Base-by-base conservation (phyloP, 2,888 invertebrate genomes). In the Drosophila prostipennis region DNA sequence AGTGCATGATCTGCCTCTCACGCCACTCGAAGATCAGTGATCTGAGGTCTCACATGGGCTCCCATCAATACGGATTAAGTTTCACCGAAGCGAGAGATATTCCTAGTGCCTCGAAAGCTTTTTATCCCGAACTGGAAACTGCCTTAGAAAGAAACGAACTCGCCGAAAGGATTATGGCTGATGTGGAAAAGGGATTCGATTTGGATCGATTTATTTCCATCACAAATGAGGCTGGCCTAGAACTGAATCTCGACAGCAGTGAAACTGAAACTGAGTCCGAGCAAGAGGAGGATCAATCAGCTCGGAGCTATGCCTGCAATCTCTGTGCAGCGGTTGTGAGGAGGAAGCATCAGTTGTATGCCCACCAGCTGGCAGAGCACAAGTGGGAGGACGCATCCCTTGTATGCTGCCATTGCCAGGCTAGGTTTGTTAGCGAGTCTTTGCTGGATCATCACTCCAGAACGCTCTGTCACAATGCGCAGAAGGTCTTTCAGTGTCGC, bases 401-500 rank as follows among this genome's bases (percentile, higher is more conserved):
- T 32, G 91, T 93, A 29, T 94, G 94, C 72, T 90, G 91, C 34
- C 89, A 92, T 16, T 94, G 94, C 77, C 90, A 92, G 19, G 93
- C 93, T 87, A 88, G 93, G 34, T 94, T 94, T 77, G 92, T 93
- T 0, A 92, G 92, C 7, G 88, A 92, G 3, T 92, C 92, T 60
- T 90, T 93, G 14, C 92, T 94, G 3, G 91, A 92, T 0, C 92
- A 93, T 4, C 94, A 94, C 92, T 40, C 93, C 91, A 87, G 92
- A 86, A 73, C 91, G 78, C 86, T 91, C 37, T 92, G 92, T 60
- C 81, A 88, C 19, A 91, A 91, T 68, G 23, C 37, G 1, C 78
- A 82, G 13, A 91, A 91, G 48, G 79, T 87, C 4, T 89, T 86
- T 13, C 73, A 79, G 23, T 92, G 92, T 49, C 86, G 89, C 13